These are phyloP conservation scores for Automeris io DNA, from an alignment of 2,888 invertebrate genomes.

Conservation along the genomic window DNA sequence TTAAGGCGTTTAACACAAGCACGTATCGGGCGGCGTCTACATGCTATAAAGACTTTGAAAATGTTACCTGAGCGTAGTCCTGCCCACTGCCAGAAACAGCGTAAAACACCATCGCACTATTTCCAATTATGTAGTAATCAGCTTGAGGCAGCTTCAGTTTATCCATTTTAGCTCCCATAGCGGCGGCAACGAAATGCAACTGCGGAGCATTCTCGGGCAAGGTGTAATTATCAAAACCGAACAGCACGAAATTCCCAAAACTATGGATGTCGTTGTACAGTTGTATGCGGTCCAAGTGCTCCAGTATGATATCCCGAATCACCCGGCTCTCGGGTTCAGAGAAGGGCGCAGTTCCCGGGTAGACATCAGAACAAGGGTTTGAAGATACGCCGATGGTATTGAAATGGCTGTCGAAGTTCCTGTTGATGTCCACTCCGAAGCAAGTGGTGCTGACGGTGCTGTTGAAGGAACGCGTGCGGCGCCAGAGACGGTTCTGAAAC, in stretches of 20 bases:
- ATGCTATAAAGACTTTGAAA: too few species aligned
- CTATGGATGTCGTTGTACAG: conserved; percentile 81
- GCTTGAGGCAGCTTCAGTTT: conserved; percentile 29
- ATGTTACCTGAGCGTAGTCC: conserved; percentile 44
- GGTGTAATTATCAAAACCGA: conserved; percentile 74
- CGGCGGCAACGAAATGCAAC: conserved; percentile 33
- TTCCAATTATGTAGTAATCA: conserved; percentile 37
- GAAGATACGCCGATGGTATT: conserved; percentile 31
- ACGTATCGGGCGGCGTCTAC: too few species aligned
- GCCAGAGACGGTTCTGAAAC: conserved; percentile 39
- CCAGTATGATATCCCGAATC: conserved; percentile 71
- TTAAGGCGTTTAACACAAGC: too few species aligned
- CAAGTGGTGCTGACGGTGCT: conserved; percentile 25
- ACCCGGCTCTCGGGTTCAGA: conserved; percentile 80
- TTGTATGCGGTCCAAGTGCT: conserved; percentile 27
- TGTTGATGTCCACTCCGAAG: conserved; percentile 40
- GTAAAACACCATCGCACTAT: conserved; percentile 38
- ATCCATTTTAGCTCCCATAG: conserved; percentile 46
- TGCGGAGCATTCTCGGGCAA: conserved; percentile 27
- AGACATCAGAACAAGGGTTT: conserved; percentile 76
- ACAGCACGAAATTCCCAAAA: conserved; percentile 79
- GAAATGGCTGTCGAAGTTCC: conserved; percentile 40
- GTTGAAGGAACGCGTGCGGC: conserved; percentile 35
- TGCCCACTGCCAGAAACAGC: conserved; percentile 41
- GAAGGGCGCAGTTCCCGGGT: conserved; percentile 76